Base-by-base conservation (phyloP, 2,113 vertebrate species). In the Python bivittatus region DNA sequence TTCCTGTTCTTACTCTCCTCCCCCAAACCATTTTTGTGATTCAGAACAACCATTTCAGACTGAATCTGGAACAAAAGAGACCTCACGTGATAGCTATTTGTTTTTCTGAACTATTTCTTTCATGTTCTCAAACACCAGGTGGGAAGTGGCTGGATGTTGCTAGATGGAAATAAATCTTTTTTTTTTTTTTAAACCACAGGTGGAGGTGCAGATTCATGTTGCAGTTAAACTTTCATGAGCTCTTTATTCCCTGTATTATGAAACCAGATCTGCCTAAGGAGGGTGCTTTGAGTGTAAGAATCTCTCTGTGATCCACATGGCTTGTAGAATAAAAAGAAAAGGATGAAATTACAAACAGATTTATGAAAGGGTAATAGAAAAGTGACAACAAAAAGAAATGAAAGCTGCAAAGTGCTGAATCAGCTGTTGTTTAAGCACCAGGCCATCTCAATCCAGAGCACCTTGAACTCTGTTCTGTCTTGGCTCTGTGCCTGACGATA, bases 21-120 rank as follows among this genome's bases (percentile, higher is more conserved):
- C 64, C 7, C 15, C 33, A 79, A 7, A 79, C 33, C 15, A 38
- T 33, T 79, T 7, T 15, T 79, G 72, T 79, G 33, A 42, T 79
- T 79, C 72, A 79, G 33, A 20, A 79, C 68, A 23, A 61, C 61
- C 0, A 38, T 86, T 93, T 85, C 87, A 85, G 1, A 52, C 89
- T 54, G n/a, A 58, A 4, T 93, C 68, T 90, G 56, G 83, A 79
- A 79, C 33, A 79, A 79, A 42, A 79, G 72, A 42, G 33, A 48
- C 42, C 86, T 61, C 53, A 56, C 84, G 90, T 95, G 95, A 95
- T 2, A 0, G 91, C 87, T 61, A 88, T 95, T 97, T 97, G 91
- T 93, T 97, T 97, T 96, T 90, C 91, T 95, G 96, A 88, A 91
- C 94, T 93, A 95, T 79, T 95, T 93, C 92, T 95, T 97, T 68